A percentile compares a stretch with the other conserved stretches of the same genome.
Conservation (phyloP, 2,113 vertebrate species). For the Tichodroma muraria region DNA sequence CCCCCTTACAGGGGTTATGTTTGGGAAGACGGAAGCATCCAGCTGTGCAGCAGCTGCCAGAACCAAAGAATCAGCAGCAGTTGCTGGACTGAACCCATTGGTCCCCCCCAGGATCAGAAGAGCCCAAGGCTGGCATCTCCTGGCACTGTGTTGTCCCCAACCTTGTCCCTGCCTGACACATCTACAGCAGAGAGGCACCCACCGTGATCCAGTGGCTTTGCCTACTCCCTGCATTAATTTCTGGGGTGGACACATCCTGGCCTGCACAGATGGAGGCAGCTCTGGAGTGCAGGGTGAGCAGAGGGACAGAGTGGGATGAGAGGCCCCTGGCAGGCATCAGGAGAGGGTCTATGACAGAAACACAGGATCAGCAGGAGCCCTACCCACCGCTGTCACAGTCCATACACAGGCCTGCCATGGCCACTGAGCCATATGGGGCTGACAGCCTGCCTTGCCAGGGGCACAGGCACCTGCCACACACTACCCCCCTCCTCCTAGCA, state of each 20-base stretch:
- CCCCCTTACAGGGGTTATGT: rapidly evolving
- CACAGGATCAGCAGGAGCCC: not conserved
- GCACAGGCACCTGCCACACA: rapidly evolving
- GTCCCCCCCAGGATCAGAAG: not conserved
- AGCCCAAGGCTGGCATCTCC: not conserved
- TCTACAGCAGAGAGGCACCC: rapidly evolving
- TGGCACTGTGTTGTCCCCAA: not conserved
- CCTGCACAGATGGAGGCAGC: not conserved
- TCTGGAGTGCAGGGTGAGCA: not conserved
- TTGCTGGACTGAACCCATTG: rapidly evolving
- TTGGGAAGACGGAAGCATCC: not conserved
- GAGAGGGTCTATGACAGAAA: not conserved
- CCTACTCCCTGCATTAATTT: not conserved
- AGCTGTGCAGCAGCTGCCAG: not conserved
- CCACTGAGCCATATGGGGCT: rapidly evolving
- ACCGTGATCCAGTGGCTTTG: not conserved
- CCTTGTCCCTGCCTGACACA: not conserved
- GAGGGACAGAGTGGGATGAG: not conserved
- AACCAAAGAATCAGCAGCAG: not conserved
- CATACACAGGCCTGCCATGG: not conserved
- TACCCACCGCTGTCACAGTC: not conserved
- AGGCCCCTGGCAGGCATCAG: too few species aligned
- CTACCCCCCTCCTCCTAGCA: not conserved
- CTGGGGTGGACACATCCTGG: too few species aligned
- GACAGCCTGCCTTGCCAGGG: not conserved